Evolutionary conservation across 2,113 vertebrate species (phyloP).

Genomic region (Mobula hypostoma): DNA sequence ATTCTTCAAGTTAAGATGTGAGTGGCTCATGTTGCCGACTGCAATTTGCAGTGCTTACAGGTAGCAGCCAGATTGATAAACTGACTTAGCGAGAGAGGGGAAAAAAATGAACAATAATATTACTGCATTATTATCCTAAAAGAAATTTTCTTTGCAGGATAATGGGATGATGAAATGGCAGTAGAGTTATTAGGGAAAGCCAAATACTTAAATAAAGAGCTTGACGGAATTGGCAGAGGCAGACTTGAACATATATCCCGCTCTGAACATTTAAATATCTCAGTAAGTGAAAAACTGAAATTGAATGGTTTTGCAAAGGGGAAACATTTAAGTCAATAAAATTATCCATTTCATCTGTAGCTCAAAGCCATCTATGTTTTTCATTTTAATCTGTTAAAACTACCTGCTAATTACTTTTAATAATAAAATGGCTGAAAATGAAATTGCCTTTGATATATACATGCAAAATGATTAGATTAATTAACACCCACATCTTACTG

Average conservation of each 20-base stretch:
- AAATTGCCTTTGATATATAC: not conserved
- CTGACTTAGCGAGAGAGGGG: constrained; percentile 69
- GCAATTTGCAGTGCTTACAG: constrained; percentile 87
- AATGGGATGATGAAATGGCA: constrained; percentile 97
- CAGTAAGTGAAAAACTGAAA: not conserved
- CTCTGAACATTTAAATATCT: constrained; percentile 17
- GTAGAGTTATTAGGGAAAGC: constrained; percentile 83
- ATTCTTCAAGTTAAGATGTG: constrained; percentile 89
- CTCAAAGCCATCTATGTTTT: not conserved
- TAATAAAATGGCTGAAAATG: not conserved
- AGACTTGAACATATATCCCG: constrained; percentile 5
- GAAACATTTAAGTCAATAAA: constrained; percentile 1
- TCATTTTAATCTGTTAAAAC: not conserved
- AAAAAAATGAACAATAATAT: constrained; percentile 78
- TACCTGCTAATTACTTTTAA: not conserved
- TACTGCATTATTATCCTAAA: constrained; percentile 67
- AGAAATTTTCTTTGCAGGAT: constrained; percentile 84
- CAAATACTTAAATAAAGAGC: constrained; percentile 63
- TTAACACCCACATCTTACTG: not conserved
- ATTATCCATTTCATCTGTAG: not conserved
- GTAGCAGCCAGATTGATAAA: constrained; percentile 88
- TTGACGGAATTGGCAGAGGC: constrained; percentile 68
- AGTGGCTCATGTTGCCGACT: constrained; percentile 76
- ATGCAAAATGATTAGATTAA: not conserved
- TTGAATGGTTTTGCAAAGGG: no score